Evolutionary conservation across 2,797 vertebrate species (phyloP).

Genomic region (Hapalemur alaotrensis): DNA sequence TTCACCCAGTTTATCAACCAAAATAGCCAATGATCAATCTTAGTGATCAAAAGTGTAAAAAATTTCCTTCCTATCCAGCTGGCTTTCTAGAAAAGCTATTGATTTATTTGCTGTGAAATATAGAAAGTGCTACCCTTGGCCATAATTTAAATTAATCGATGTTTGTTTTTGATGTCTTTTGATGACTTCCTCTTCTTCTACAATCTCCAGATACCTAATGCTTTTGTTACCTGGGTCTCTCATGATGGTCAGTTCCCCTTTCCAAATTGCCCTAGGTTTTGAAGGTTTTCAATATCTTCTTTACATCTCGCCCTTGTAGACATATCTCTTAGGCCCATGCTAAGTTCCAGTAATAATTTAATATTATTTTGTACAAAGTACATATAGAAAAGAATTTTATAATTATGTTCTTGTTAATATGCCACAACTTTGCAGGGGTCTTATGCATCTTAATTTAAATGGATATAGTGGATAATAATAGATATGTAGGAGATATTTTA

Average conservation of each 20-base stretch:
- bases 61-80: not conserved
- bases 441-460: not conserved
- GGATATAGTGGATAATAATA: not conserved
- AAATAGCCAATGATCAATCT: slow-evolving; percentile 32
- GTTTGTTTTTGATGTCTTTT: not conserved
- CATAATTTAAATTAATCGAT: slow-evolving; percentile 34
- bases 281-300: not conserved
- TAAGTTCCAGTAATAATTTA: not conserved
- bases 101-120: slow-evolving; percentile 50
- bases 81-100: not conserved
- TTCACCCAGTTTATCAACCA: not conserved
- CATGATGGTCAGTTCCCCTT: not conserved
- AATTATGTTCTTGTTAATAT: not conserved
- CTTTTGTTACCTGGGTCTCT: not conserved
- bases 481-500: not conserved
- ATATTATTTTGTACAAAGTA: not conserved
- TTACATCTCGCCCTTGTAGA: not conserved
- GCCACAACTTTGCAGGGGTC: not conserved
- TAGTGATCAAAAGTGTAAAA: slow-evolving; percentile 22
- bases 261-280: not conserved
- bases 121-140: slow-evolving; percentile 12
- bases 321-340: not conserved
- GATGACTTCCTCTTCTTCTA: not conserved
- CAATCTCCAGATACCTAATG: not conserved
- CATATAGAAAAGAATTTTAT: not conserved